Evolutionary conservation across 2,888 invertebrate genomes (phyloP).

Genomic region (Meteorus colon): DNA sequence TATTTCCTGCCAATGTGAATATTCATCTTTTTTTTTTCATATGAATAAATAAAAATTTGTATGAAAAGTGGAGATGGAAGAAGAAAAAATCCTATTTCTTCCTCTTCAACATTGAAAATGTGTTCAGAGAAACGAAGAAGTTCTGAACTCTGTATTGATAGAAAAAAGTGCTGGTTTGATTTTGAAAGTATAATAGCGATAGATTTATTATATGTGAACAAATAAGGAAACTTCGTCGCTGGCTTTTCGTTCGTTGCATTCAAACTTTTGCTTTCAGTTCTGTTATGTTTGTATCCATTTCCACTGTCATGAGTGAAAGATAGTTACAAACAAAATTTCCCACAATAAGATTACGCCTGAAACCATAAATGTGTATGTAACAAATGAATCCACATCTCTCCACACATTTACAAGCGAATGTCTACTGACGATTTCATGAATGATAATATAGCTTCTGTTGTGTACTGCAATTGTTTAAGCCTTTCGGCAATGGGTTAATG

Average conservation of each 20-base stretch:
- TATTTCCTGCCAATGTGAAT: too few species aligned
- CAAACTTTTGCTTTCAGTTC: background rate
- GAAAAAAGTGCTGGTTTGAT: background rate
- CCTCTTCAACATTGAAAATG: background rate
- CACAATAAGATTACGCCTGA: too few species aligned
- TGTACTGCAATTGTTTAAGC: background rate
- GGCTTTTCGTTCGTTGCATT: background rate
- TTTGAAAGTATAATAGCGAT: background rate
- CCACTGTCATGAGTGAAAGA: too few species aligned
- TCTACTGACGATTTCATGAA: too few species aligned
- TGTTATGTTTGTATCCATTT: background rate
- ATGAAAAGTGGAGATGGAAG: too few species aligned
- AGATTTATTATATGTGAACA: background rate
- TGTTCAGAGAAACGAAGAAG: background rate
- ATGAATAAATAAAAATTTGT: too few species aligned
- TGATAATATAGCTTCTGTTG: background rate
- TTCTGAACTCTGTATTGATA: background rate
- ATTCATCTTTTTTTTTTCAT: too few species aligned
- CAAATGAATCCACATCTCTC: too few species aligned
- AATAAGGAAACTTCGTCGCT: background rate
- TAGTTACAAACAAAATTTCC: too few species aligned
- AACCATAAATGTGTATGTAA: too few species aligned
- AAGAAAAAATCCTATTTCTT: background rate
- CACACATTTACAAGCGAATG: too few species aligned
- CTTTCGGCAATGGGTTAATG: background rate